Evolutionary conservation across 2,888 invertebrate species (phyloP).

Genomic region (Thelaira solivaga): DNA sequence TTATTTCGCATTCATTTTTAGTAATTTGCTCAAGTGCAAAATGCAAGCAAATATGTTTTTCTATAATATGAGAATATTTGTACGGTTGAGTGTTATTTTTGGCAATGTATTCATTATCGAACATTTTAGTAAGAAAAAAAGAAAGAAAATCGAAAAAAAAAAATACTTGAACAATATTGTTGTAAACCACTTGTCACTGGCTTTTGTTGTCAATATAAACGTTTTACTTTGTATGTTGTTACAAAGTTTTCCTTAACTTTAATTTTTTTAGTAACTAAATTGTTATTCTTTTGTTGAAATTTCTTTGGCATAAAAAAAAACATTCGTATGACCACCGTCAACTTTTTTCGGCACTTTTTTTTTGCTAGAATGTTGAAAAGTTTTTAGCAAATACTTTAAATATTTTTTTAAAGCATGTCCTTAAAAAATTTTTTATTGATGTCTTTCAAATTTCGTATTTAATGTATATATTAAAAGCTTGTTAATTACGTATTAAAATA

Average conservation of each 20-base stretch:
- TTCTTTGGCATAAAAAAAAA: background rate
- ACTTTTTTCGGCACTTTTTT: too few relatives aligned
- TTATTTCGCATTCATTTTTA: background rate
- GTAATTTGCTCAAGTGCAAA: constrained; percentile 38
- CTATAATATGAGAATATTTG: background rate
- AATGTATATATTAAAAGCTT: too few relatives aligned
- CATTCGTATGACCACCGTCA: background rate
- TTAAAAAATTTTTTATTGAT: too few relatives aligned
- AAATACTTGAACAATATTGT: constrained; percentile 50
- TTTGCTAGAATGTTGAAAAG: background rate
- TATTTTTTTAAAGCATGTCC: too few relatives aligned
- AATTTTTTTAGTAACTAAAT: background rate
- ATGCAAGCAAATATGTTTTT: background rate
- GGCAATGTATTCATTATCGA: constrained; percentile 41
- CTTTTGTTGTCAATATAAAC: constrained; percentile 62
- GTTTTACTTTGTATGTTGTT: constrained; percentile 56
- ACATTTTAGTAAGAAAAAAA: constrained; percentile 22
- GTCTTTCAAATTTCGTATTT: too few relatives aligned
- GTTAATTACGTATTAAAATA: too few relatives aligned
- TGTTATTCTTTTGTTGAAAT: constrained; percentile 15
- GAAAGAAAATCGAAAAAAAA: background rate
- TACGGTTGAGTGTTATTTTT: constrained; percentile 38
- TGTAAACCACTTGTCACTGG: constrained; percentile 63
- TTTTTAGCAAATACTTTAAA: too few relatives aligned
- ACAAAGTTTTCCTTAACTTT: constrained; percentile 1